Conservation (phyloP, 2,797 vertebrate species). For the Pagetopsis macropterus region DNA sequence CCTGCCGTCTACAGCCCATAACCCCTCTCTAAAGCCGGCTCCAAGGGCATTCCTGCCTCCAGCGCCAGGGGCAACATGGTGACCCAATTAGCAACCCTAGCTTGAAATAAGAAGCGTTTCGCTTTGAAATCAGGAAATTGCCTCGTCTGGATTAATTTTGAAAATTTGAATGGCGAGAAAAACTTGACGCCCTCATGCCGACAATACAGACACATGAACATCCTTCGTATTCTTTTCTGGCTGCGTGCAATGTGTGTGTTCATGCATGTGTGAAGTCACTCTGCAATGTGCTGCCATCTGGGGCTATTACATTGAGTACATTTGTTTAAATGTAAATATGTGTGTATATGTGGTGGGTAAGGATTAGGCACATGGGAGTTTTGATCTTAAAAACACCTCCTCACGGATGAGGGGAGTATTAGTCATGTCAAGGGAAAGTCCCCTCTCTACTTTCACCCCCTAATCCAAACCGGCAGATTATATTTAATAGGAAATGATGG, state of each 20-base stretch:
- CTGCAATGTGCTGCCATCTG: too few species aligned
- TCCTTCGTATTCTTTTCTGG: conserved; percentile 28
- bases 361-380: conserved; percentile 41
- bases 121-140: not conserved
- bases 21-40: conserved; percentile 27
- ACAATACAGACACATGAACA: not conserved
- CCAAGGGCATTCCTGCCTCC: conserved; percentile 43
- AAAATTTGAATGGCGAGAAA: conserved; percentile 4
- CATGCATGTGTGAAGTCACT: conserved; percentile 50
- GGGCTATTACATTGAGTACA: conserved; percentile 21
- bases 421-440: not conserved
- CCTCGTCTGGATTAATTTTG: not conserved
- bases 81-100: conserved; percentile 11
- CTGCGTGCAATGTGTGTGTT: conserved; percentile 39
- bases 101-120: conserved; percentile 14
- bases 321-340: conserved; percentile 69
- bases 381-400: conserved; percentile 58
- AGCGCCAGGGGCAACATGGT: not conserved
- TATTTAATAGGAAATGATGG: too few species aligned
- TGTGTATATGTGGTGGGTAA: not conserved
- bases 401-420: conserved; percentile 48
- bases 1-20: conserved; percentile 30
- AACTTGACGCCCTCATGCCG: not conserved
- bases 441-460: not conserved
- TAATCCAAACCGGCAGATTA: not conserved